Conservation (phyloP, 1,140 invertebrate genomes). For the Ceratoteleas bidentatus region DNA sequence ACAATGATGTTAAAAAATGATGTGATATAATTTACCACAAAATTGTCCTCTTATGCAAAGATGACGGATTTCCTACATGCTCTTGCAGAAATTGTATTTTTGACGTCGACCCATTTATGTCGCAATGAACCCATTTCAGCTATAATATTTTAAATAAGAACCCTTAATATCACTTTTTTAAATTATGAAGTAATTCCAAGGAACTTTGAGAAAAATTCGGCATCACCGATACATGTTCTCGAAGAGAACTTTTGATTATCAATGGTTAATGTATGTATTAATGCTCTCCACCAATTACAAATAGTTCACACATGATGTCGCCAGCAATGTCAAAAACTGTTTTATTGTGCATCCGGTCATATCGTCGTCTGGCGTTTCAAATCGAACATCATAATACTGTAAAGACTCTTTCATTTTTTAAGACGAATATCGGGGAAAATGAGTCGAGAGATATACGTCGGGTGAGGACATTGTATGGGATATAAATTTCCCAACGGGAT, state of each 20-base stretch:
- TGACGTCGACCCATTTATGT: too few species aligned
- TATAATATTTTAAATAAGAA: neutral
- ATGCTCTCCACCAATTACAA: too few species aligned
- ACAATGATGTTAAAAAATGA: slow-evolving; percentile 11
- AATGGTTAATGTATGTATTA: too few species aligned
- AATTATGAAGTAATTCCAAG: too few species aligned
- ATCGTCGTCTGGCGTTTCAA: neutral
- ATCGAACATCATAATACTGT: neutral
- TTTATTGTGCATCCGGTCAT: too few species aligned
- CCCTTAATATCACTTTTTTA: too few species aligned
- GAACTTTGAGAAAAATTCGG: too few species aligned
- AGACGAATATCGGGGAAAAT: slow-evolving; percentile 35
- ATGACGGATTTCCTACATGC: neutral
- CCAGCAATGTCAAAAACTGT: too few species aligned
- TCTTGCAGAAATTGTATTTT: too few species aligned
- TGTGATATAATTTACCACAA: slow-evolving; percentile 20
- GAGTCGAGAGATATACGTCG: slow-evolving; percentile 39
- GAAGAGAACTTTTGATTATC: too few species aligned
- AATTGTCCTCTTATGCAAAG: slow-evolving; percentile 12
- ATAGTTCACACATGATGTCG: too few species aligned
- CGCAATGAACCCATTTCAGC: neutral
- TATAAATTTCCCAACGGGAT: slow-evolving; percentile 52
- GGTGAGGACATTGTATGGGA: slow-evolving; percentile 24
- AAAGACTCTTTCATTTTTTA: slow-evolving; percentile 13
- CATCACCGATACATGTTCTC: too few species aligned